Evolutionary conservation across 2,113 vertebrate genomes (phyloP), one percentile per base, ranked within the genome.

Genomic region (Penelope pileata): DNA sequence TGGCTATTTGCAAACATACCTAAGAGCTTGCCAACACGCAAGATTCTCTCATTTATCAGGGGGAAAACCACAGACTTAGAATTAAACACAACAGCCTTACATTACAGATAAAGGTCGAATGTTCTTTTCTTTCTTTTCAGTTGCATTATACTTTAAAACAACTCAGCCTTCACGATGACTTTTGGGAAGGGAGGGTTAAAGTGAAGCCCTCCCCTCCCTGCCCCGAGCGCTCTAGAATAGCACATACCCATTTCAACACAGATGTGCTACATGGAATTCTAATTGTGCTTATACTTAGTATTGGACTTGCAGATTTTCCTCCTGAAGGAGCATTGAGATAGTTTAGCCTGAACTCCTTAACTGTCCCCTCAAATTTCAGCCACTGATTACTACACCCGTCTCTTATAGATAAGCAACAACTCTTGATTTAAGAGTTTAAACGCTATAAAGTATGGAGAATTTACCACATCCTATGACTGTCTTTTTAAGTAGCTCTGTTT

Each of bases 351-450:
- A 74, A 54, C 67, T 74, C 79, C 68, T 74, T 74, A 80, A 86
- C 45, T 8, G 34, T 67, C 59, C 72, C 54, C 47, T 90, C 64
- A 75, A 70, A 94, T 86, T 90, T 88, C 92, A 88, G 36, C 38
- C 50, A 75, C 79, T 15, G n/a, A 77, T 94, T 81, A 42, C 50
- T 58, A 63, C 60, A 78, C n/a, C 63, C 47, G 60, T 59, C 79
- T 83, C 54, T 81, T 88, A 88, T 34, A 77, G 81, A 83, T 68
- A 77, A 19, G 54, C 54, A 76, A 72, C 29, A 76, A 67, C 9
- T 40, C 81, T 83, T 83, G n/a, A 87, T 83, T 82, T 85, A n/a
- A n/a, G n/a, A n/a, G n/a, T n/a, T n/a, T n/a, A 76, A 87, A 66
- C 56, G 23, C 87, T 90, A 67, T 54, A 91, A 90, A 76, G 70